A percentile compares a stretch with the other conserved stretches of the same genome.
Evolutionary conservation across 2,888 invertebrate genomes (phyloP).

Genomic region (Crematogaster levior): DNA sequence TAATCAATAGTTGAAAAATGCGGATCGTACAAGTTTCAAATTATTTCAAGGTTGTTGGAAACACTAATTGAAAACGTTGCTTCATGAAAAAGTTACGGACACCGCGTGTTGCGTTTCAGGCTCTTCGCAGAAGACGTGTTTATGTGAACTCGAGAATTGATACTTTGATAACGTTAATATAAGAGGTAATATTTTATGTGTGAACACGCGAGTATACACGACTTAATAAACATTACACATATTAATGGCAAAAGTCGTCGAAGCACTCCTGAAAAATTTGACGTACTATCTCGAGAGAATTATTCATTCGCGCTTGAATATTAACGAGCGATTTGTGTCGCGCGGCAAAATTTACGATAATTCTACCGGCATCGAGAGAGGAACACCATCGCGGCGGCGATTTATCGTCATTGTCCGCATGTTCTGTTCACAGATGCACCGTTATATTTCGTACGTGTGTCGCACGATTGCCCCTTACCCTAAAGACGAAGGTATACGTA

Average conservation of each 20-base stretch:
- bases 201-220: background rate
- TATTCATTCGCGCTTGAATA: conserved; percentile 40
- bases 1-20: background rate
- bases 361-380: background rate
- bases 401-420: conserved; percentile 48
- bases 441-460: conserved; percentile 42
- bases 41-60: background rate
- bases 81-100: background rate
- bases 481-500: conserved; percentile 1
- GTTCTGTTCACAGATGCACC: conserved; percentile 34
- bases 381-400: conserved; percentile 25
- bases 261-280: conserved; percentile 18
- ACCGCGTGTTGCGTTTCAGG: background rate
- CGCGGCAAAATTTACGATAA: conserved; percentile 49
- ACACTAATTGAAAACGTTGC: background rate
- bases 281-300: conserved; percentile 29
- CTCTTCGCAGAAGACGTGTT: background rate
- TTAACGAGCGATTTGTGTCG: conserved; percentile 48
- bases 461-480: background rate
- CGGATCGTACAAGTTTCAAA: background rate
- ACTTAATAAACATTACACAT: conserved; percentile 22
- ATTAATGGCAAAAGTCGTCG: conserved; percentile 29
- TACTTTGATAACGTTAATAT: conserved; percentile 6
- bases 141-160: conserved; percentile 7
- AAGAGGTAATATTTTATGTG: conserved; percentile 10